Percentiles rank a stretch among this genome's conserved stretches.
Evolutionary conservation across 2,888 invertebrate species (phyloP).

Genomic region (Cephus sareptanus): DNA sequence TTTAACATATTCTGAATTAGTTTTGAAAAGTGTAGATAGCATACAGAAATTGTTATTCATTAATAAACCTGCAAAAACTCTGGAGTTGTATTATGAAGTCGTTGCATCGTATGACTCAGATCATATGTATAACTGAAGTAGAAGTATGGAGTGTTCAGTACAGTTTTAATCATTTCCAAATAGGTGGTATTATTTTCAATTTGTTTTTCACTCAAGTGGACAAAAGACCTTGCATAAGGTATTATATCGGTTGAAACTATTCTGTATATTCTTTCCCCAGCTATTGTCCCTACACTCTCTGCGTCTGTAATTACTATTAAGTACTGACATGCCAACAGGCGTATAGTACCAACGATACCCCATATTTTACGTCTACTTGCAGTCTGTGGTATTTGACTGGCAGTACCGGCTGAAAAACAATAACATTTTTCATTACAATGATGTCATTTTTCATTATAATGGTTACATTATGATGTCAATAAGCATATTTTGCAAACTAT

Average conservation of each 20-base stretch:
- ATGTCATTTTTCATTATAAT: neutral
- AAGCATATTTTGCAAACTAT: neutral
- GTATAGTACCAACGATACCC: slow-evolving; percentile 89
- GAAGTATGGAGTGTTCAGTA: slow-evolving; percentile 85
- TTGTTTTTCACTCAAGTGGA: slow-evolving; percentile 87
- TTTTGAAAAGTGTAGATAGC: slow-evolving; percentile 3
- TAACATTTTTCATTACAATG: neutral
- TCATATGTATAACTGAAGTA: slow-evolving; percentile 97
- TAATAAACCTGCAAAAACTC: slow-evolving; percentile 78
- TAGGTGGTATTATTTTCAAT: slow-evolving; percentile 86
- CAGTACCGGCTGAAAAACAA: slow-evolving; percentile 52
- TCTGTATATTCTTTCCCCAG: slow-evolving; percentile 83
- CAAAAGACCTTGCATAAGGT: slow-evolving; percentile 85
- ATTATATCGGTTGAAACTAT: slow-evolving; percentile 84
- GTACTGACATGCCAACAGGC: slow-evolving; percentile 86
- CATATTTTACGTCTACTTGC: slow-evolving; percentile 79
- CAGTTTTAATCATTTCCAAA: slow-evolving; percentile 84
- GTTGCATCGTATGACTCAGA: slow-evolving; percentile 90
- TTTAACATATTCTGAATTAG: slow-evolving; percentile 21
- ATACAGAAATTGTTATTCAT: neutral
- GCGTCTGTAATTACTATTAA: slow-evolving; percentile 89
- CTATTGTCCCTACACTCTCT: slow-evolving; percentile 82
- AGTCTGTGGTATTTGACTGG: slow-evolving; percentile 73
- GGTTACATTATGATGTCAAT: neutral
- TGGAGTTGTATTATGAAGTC: slow-evolving; percentile 84